A percentile compares a stretch with the other conserved stretches of the same genome.
Evolutionary conservation across 2,113 vertebrate genomes (phyloP).

Genomic region (Ginglymostoma cirratum): DNA sequence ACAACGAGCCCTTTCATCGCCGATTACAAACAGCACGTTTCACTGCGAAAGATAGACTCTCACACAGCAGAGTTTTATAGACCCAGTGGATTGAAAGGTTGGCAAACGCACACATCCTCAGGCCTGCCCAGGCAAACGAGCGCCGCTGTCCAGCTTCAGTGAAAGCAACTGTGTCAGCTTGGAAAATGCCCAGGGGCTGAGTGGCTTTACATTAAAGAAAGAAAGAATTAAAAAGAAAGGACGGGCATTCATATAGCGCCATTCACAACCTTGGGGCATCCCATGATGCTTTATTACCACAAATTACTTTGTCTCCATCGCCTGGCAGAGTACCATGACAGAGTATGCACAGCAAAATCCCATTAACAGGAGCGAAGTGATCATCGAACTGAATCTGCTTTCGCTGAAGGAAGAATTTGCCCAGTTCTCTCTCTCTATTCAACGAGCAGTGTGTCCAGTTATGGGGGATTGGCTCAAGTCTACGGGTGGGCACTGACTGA

Average conservation of each 20-base stretch:
- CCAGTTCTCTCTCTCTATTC: not conserved
- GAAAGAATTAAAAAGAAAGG: not conserved
- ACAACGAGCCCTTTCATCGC: not conserved
- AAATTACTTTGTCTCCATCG: not conserved
- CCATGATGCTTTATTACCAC: not conserved
- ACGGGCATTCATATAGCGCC: not conserved
- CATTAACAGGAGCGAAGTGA: not conserved
- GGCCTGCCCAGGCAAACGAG: not conserved
- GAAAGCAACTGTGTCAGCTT: constrained; percentile 20
- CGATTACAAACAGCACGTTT: constrained; percentile 11
- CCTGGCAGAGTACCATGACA: not conserved
- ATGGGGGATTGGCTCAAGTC: not conserved
- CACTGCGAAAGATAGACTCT: constrained; percentile 6
- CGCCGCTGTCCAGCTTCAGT: not conserved
- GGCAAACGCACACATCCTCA: not conserved
- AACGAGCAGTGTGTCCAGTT: not conserved
- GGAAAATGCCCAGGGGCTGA: not conserved
- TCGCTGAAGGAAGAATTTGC: not conserved
- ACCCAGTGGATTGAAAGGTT: constrained; percentile 19
- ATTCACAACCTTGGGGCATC: not conserved
- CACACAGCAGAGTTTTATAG: constrained; percentile 14
- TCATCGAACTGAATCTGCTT: not conserved
- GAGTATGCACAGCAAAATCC: not conserved
- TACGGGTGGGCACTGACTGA: not conserved
- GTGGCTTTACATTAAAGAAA: not conserved